Base-by-base conservation (phyloP, 2,888 invertebrate species). In the Mellilla xanthometata region DNA sequence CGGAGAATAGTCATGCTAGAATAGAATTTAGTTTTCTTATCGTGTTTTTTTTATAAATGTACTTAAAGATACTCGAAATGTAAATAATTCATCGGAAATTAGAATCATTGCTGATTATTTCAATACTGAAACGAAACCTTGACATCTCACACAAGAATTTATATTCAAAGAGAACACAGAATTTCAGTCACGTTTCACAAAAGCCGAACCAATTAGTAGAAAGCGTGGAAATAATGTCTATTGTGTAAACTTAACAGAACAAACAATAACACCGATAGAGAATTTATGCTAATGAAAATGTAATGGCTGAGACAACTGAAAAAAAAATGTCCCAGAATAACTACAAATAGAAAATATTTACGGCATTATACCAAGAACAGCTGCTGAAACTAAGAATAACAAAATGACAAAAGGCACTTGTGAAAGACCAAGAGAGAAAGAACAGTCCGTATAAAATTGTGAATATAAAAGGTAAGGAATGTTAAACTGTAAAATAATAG, bases 341-440 rank as follows among this genome's bases (percentile, higher is more conserved):
- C 4, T 4, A 24, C 5, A 26, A 10, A 10, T 11, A 5, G 9
- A 12, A 30, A 2, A 24, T 2, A 24, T 15, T 27, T 27, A 26
- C 13, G 4, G 5, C 19, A 22, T 8, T n/a, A 24, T n/a, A 34
- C 13, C 12, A 28, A 19, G 7, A 36, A 12, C 28, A 28, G 28
- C 28, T 36, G 28, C 11, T 19, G 36, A 36, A 28, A 36, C 24
- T n/a, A 24, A 15, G 15, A 26, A 35, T 15, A 36, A 36, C 27
- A 10, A 36, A 36, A n/a, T 12, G 13, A n/a, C 26, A 3, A 8
- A 2, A 32, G 9, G 2, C 41, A 8, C 29, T 7, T 24, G 34
- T 42, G 28, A 39, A 23, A 48, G 12, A 28, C 15, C 28, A 29
- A 34, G 28, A 22, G 23, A 41, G 34, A 41, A 34, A 41, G 34